These are phyloP conservation scores for Elysia crispata DNA, from an alignment of 2,888 invertebrate species.

Conservation along the genomic window DNA sequence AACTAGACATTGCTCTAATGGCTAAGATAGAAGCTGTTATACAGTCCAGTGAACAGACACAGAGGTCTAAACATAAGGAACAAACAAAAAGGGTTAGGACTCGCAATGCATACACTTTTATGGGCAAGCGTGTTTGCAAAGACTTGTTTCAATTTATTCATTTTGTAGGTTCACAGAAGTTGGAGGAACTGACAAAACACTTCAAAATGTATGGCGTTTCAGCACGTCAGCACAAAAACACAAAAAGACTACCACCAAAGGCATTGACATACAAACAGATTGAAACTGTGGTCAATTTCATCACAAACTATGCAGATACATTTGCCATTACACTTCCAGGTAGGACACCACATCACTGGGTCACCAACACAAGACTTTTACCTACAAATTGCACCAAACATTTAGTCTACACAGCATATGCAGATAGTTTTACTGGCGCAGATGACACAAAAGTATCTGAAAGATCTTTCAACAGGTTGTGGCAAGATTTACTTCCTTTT, in stretches of 20 bases:
- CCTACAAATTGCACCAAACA: constrained; percentile 40
- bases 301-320: constrained; percentile 44
- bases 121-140: not conserved
- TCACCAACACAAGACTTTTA: constrained; percentile 35
- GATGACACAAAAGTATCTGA: not conserved
- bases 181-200: not conserved
- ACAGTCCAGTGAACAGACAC: not conserved
- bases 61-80: not conserved
- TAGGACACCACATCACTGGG: constrained; percentile 24
- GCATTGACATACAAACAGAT: constrained; percentile 33
- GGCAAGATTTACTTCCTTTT: constrained; percentile 32
- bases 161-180: not conserved
- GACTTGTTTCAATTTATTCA: not conserved
- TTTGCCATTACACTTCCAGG: constrained; percentile 50
- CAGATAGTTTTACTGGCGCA: not conserved
- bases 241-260: constrained; percentile 1
- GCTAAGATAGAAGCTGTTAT: not conserved
- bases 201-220: not conserved
- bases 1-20: constrained; percentile 10
- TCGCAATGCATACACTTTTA: not conserved
- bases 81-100: not conserved
- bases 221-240: not conserved
- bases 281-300: constrained; percentile 38
- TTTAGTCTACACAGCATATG: constrained; percentile 29
- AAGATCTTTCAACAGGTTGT: constrained; percentile 24